Base-by-base conservation (phyloP, 2,888 invertebrate species). In the Aleiodes testaceus region DNA sequence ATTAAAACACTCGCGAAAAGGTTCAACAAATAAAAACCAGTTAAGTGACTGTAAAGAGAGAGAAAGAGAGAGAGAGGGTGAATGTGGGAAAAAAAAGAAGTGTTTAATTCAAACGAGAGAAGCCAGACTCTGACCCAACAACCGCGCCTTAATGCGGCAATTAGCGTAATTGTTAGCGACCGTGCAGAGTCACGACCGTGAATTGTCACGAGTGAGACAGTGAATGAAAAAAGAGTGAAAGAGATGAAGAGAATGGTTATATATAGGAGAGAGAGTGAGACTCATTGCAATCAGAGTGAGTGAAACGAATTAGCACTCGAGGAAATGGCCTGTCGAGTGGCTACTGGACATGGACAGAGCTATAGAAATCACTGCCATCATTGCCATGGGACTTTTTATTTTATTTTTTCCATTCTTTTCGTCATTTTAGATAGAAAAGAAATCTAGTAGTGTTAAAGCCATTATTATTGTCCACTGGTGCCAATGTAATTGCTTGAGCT, bases 161-260 rank as follows among this genome's bases (percentile, higher is more conserved):
- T 80, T 80, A 79, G 78, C 71, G 72, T 80, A 79, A 79, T 79
- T 79, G 76, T 78, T 75, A 70, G 75, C 72, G 74, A 76, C 72
- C 73, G 71, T 63, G 66, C 61, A 47, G 70, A 72, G 59, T 59
- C 59, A 59, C 42, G 59, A 59, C 59, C 59, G 59, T 59, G 59
- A 59, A 65, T 65, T 65, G 30, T 47, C 49, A 50, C 36, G 36
- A 59, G 59, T 14, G 59, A 59, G 55, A 55, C 26, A 30, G 55
- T n/a, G 30, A 12, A 55, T 55, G 9, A 36, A 36, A 36, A 11
- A 36, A 36, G 9, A 36, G 9, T 11, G 36, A 36, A 11, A 36
- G 9, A 7, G 36, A 36, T 9, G 36, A 9, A 36, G 36, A 36
- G 36, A 36, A 36, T 36, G 7, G 36, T 9, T 36, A 36, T 36